Base-by-base conservation (phyloP, 2,797 vertebrate species). In the Labroides dimidiatus region DNA sequence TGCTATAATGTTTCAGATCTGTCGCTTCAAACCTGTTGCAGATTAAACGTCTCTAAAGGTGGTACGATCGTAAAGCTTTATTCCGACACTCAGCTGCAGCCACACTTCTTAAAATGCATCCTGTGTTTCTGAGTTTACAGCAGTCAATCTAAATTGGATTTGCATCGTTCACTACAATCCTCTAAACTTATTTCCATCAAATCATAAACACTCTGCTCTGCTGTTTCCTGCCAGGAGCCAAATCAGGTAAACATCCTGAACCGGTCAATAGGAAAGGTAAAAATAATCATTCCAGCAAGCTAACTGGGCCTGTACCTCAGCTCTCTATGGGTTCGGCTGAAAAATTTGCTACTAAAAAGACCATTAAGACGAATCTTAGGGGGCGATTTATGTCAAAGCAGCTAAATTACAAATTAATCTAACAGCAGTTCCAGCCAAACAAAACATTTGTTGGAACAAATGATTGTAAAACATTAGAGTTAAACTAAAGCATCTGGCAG, bases 211-310 rank as follows among this genome's bases (percentile, higher is more conserved):
- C 71, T 79, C 59, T 76, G 49, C 63, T 75, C 52, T 72, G 56
- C 72, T 72, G 63, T 75, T 81, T 87, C 80, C 80, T 82, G 75
- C 65, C 79, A 77, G 68, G 68, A 81, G 68, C 59, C 69, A 73
- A 82, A 84, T 84, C 75, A 86, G 79, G 78, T 81, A 85, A 86
- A 85, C 81, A 84, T 84, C 74, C 78, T 69, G 76, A 81, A 59
- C 11, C 11, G 84, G 64, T 89, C 84, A 43, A 92, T 90, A 86
- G 6, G 2, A 62, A 6, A 68, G 23, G 42, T n/a, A 60, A 62
- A 47, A 49, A 30, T 52, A 39, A 30, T 1, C 19, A 55, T 56
- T 69, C 21, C 8, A 63, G 53, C 43, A 16, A 43, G 49, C 48
- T 68, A 65, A 82, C 54, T 60, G 41, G 33, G 64, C 43, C 68